Conservation (phyloP, 2,888 invertebrate genomes). For the Tyria jacobaeae region DNA sequence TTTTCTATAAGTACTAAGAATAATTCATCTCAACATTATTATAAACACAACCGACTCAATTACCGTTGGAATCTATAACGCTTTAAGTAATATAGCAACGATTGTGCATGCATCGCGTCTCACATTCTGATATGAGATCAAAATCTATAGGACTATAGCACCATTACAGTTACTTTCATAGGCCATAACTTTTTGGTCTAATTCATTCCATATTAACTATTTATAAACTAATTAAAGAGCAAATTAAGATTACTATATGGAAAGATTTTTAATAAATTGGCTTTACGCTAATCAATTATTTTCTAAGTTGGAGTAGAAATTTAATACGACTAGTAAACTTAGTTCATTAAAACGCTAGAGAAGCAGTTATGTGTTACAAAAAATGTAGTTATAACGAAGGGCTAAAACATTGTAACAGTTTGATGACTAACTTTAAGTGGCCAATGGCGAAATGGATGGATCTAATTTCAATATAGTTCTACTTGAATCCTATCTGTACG, state of each 20-base stretch:
- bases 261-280: slow-evolving; percentile 28
- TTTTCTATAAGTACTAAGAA: slow-evolving; percentile 84
- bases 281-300: slow-evolving; percentile 30
- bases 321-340: slow-evolving; percentile 45
- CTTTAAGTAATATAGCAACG: slow-evolving; percentile 60
- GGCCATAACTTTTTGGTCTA: slow-evolving; percentile 85
- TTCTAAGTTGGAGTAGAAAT: slow-evolving; percentile 34
- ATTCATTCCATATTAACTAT: slow-evolving; percentile 56
- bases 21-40: slow-evolving; percentile 76
- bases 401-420: background rate
- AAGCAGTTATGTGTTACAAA: background rate
- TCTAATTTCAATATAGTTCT: background rate
- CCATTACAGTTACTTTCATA: slow-evolving; percentile 84
- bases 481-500: background rate
- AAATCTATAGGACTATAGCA: slow-evolving; percentile 83
- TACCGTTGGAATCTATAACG: slow-evolving; percentile 68
- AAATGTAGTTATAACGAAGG: background rate
- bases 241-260: slow-evolving; percentile 36
- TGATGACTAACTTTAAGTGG: background rate
- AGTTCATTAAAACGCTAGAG: slow-evolving; percentile 17
- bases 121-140: slow-evolving; percentile 84
- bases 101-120: slow-evolving; percentile 66
- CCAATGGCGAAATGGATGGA: background rate
- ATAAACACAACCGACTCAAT: slow-evolving; percentile 81
- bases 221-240: slow-evolving; percentile 35